Evolutionary conservation across 2,888 invertebrate genomes (phyloP), one percentile per base, ranked within the genome.

Genomic region (Ophion ventricosus): DNA sequence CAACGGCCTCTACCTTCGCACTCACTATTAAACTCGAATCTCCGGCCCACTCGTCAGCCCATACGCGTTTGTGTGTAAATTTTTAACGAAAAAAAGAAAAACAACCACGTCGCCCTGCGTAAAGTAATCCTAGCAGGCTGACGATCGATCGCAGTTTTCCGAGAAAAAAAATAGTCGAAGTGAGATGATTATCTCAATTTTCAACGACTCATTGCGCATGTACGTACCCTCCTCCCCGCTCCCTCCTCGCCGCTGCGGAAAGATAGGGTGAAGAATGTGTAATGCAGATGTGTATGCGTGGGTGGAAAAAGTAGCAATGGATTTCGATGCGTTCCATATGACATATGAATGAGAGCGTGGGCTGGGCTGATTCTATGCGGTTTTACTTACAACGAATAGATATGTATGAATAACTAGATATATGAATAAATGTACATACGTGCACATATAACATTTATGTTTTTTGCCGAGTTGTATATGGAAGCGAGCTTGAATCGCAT

Each of bases 31-130:
- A 84, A 69, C 77, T 78, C 82, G 74, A 86, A 83, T 82, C 85
- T 87, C 86, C 82, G 84, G 72, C 67, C 78, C 81, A 80, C 83
- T 84, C 77, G 74, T 82, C 14, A 70, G 23, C n/a, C 5, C 29
- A 20, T 64, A 61, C 64, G 61, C 56, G 54, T 35, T 4, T 61
- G 54, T 17, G 67, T 25, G 69, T 59, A 61, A 43, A 43, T 26
- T 56, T 40, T 57, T 54, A 49, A 26, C 54, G 49, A 76, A 64
- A 56, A 75, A 35, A 11, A 35, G 17, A 64, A 49, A 10, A 35
- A 35, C 35, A 10, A 3, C 3, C 17, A 17, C 17, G 4, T 2
- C 2, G 0, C 2, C 14, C 14, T 17, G 14, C 14, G 17, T 49
- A 14, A 14, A 43, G 3, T 43, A 43, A 43, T 43, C 14, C 0